Evolutionary conservation across 2,113 vertebrate species (phyloP), one percentile per base, ranked within the genome.

Genomic region (Setophaga kirtlandii): DNA sequence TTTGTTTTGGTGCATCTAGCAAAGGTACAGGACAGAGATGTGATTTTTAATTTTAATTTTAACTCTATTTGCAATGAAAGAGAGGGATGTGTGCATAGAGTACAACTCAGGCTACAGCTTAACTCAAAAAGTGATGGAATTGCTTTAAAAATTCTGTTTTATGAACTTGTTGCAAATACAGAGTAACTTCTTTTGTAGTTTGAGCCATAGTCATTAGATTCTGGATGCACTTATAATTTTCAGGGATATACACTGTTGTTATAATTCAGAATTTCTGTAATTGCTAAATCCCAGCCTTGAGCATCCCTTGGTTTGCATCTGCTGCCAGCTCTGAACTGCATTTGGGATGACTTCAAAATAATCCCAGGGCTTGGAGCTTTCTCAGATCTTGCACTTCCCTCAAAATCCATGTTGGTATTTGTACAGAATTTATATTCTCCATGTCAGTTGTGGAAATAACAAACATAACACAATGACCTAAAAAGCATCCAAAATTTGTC

Each of bases 111-210:
- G 52, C 7, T 68, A 6, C 18, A 73, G 1, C 7, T 11, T 6
- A 69, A 23, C 5, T 50, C 44, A 0, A 0, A 0, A 30, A 52
- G 8, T 15, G 8, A 7, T 11, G 13, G 5, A 52, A 14, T 17
- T 56, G 9, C 13, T 74, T 70, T 22, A 41, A 56, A 63, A 31
- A 22, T 18, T 53, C 10, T 27, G 15, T 5, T 93, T 35, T 60
- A 41, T 74, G 35, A 85, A 47, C 55, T 50, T 42, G 8, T 28
- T 62, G 24, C 10, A 37, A 49, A 25, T 60, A 15, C 25, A 77
- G 37, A 62, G 24, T 25, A 46, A 46, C 5, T 62, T 53, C 10
- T 52, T 59, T 19, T 20, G 11, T n/a, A 37, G 19, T 73, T 76
- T 35, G 23, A 62, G 11, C 21, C 11, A 1, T 11, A 42, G 76